These are phyloP conservation scores for Acropora yongei DNA, from an alignment of 64 coral and sea anemone genomes.

Conservation along the genomic window DNA sequence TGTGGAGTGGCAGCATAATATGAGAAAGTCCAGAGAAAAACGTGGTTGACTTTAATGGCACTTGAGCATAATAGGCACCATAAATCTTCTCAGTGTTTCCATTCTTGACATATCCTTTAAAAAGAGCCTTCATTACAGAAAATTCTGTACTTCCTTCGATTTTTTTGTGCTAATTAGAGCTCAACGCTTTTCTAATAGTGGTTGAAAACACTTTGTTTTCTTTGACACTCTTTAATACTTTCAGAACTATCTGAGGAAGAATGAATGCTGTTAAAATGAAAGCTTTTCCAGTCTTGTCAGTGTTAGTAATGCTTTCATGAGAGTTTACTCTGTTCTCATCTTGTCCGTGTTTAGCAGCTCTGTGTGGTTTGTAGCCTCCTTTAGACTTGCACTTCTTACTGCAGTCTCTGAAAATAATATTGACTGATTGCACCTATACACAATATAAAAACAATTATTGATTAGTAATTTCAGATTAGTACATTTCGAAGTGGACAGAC, in stretches of 20 bases:
- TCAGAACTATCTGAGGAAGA: too few relatives aligned
- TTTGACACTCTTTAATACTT: too few relatives aligned
- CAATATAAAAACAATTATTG: neutral
- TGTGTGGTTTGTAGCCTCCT: conserved; percentile 25
- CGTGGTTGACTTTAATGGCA: conserved; percentile 34
- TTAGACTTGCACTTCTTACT: conserved; percentile 33
- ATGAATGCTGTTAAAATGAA: too few relatives aligned
- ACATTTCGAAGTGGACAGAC: too few relatives aligned
- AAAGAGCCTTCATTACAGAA: neutral
- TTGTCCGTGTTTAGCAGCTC: conserved; percentile 26
- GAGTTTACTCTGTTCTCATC: neutral
- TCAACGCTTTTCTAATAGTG: neutral
- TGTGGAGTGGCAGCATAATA: too few relatives aligned
- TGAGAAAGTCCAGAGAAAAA: neutral
- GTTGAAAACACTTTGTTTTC: neutral
- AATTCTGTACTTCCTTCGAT: conserved; percentile 22
- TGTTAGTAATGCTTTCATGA: too few relatives aligned
- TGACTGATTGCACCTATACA: neutral
- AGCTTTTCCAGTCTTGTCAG: too few relatives aligned
- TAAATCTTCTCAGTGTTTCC: neutral
- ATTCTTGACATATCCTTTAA: too few relatives aligned
- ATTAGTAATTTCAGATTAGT: too few relatives aligned
- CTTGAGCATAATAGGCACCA: conserved; percentile 3
- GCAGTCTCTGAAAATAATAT: conserved; percentile 30
- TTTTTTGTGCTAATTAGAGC: neutral